Evolutionary conservation across 2,797 vertebrate genomes (phyloP).

Genomic region (Erpetoichthys calabaricus): DNA sequence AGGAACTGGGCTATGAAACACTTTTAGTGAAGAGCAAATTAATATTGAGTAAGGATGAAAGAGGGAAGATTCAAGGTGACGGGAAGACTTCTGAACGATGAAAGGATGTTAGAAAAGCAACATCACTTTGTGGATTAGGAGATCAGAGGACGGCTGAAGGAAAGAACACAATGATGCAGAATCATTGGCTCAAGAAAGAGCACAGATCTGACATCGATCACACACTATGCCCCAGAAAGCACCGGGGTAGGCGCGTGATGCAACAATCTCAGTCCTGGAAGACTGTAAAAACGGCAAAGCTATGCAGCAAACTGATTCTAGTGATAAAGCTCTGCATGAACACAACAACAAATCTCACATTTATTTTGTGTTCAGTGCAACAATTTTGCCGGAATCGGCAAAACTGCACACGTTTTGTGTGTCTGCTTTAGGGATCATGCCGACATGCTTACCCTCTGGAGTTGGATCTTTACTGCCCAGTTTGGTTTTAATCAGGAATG

Average conservation of each 20-base stretch:
- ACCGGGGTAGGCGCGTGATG: neutral
- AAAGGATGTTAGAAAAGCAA: too few relatives aligned
- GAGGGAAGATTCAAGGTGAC: too few relatives aligned
- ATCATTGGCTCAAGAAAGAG: conserved; percentile 1
- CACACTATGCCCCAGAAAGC: neutral
- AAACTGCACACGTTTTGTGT: neutral
- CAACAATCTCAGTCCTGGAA: neutral
- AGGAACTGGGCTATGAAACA: too few relatives aligned
- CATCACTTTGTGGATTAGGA: too few relatives aligned
- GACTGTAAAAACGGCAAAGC: conserved; percentile 16
- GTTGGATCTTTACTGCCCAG: conserved; percentile 33
- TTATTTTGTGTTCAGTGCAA: conserved; percentile 6
- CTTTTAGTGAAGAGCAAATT: too few relatives aligned
- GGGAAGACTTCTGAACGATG: neutral
- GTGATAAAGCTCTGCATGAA: conserved; percentile 16
- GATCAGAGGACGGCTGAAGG: too few relatives aligned
- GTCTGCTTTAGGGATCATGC: neutral
- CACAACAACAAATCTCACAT: conserved; percentile 12
- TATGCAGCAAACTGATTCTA: conserved; percentile 9
- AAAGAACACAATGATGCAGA: neutral
- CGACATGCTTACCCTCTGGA: conserved; percentile 40
- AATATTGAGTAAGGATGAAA: too few relatives aligned
- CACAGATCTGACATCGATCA: neutral
- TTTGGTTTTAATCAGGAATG: conserved; percentile 39
- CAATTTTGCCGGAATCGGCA: neutral